Evolutionary conservation across 2,113 vertebrate species (phyloP).

Genomic region (Hypomesus transpacificus): DNA sequence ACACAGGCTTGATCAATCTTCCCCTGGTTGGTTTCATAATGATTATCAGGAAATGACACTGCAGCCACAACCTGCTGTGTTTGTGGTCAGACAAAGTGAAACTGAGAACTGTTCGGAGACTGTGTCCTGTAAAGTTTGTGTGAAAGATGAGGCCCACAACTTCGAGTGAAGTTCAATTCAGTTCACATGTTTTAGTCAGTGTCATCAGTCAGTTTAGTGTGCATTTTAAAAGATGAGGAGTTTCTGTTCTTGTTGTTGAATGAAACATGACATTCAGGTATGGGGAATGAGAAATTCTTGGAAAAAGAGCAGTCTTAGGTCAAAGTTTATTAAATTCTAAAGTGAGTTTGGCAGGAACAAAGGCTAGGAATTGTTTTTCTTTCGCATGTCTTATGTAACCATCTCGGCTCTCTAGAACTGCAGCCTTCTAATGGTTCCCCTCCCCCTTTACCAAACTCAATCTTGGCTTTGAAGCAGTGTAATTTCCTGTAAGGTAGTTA

Average conservation of each 20-base stretch:
- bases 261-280: constrained; percentile 31
- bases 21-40: constrained; percentile 53
- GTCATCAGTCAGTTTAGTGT: constrained; percentile 60
- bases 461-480: constrained; percentile 67
- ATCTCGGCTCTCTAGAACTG: constrained; percentile 54
- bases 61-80: constrained; percentile 63
- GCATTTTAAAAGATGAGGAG: constrained; percentile 57
- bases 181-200: constrained; percentile 48
- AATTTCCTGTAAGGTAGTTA: constrained; percentile 72
- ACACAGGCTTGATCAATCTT: constrained; percentile 12
- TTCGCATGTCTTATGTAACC: constrained; percentile 68
- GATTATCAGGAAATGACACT: constrained; percentile 70
- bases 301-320: constrained; percentile 60
- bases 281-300: constrained; percentile 56
- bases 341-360: constrained; percentile 71
- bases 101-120: constrained; percentile 60
- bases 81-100: constrained; percentile 63
- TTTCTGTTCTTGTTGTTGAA: constrained; percentile 40
- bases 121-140: constrained; percentile 22
- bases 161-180: no score
- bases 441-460: constrained; percentile 68
- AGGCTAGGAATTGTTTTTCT: constrained; percentile 60
- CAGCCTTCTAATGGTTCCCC: constrained; percentile 65
- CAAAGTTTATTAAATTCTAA: constrained; percentile 66
- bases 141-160: no score